Evolutionary conservation across 1,140 invertebrate genomes (phyloP), one percentile per base, ranked within the genome.

Genomic region (Monochamus saltuarius): DNA sequence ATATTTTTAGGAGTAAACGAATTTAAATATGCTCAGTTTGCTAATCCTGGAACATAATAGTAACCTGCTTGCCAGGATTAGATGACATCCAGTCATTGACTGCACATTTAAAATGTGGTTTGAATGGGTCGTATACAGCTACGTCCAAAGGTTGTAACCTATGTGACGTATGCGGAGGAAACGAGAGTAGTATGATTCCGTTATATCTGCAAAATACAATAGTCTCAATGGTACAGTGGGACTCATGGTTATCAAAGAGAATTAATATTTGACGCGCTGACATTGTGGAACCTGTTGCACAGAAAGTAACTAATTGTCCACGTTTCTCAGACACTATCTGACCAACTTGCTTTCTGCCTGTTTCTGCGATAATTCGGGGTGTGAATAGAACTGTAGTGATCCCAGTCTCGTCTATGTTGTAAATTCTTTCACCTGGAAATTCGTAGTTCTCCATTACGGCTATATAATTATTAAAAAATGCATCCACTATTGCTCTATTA

Each of bases 201-300:
- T 64, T 59, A 47, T 60, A n/a, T n/a, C n/a, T n/a, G 1, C 56
- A 43, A 35, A 38, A 57, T 49, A 57, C 36, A 14, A 65, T 55
- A 17, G 64, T 35, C 49, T 62, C 55, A 9, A 67, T 17, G 13
- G 38, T 46, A 56, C 51, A 60, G n/a, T n/a, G n/a, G n/a, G 66
- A 71, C 22, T 29, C 34, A 60, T 75, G 71, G 11, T 69, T 69
- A 66, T 77, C 75, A 50, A 75, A 6, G 22, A 29, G 2, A 29
- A 29, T 29, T 29, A 29, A 29, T 29, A 29, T 29, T 29, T 29
- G 22, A 29, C 22, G 22, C 22, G n/a, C n/a, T n/a, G n/a, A n/a
- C n/a, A n/a, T n/a, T n/a, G n/a, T n/a, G n/a, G n/a, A n/a, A n/a
- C n/a, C n/a, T n/a, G n/a, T n/a, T n/a, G n/a, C n/a, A n/a, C n/a